Evolutionary conservation across 2,888 invertebrate species (phyloP).

Genomic region (Torymus auratus): DNA sequence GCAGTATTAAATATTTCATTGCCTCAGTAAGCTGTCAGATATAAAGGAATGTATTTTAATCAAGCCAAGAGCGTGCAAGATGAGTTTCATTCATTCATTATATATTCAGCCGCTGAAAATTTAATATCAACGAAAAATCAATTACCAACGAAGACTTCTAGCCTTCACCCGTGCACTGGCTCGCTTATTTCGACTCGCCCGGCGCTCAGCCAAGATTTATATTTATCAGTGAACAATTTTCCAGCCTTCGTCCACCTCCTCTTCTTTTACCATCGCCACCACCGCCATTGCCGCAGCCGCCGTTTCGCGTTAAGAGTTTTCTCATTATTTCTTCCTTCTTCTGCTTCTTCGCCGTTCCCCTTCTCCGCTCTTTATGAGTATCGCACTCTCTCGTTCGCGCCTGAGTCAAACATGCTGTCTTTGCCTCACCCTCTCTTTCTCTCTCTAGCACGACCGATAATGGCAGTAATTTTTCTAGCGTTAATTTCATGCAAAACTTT

Average conservation of each 20-base stretch:
- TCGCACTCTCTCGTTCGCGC: constrained; percentile 26
- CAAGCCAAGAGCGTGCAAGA: too few species aligned
- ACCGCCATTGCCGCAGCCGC: too few species aligned
- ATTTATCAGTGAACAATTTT: constrained; percentile 10
- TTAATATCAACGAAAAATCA: too few species aligned
- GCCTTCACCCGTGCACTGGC: neutral
- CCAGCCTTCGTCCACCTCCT: neutral
- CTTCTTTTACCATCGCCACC: neutral
- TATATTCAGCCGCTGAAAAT: too few species aligned
- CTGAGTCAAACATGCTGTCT: constrained; percentile 10
- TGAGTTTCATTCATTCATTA: too few species aligned
- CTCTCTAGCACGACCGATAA: constrained; percentile 57
- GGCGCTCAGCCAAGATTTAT: neutral
- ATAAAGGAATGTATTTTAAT: too few species aligned
- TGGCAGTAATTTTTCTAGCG: constrained; percentile 69
- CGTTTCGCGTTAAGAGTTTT: constrained; percentile 28
- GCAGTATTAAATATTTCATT: too few species aligned
- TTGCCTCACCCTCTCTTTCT: constrained; percentile 29
- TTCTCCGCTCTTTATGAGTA: constrained; percentile 9
- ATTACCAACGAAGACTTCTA: too few species aligned
- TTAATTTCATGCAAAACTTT: constrained; percentile 70
- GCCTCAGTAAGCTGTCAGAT: too few species aligned
- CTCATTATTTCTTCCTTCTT: constrained; percentile 40
- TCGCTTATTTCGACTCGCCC: neutral
- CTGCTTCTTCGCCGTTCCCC: constrained; percentile 2